Percentiles rank a stretch among this genome's conserved stretches.
phyloP scores from a whole-genome alignment of 2,113 vertebrate species.

The Setophaga petechia region DNA sequence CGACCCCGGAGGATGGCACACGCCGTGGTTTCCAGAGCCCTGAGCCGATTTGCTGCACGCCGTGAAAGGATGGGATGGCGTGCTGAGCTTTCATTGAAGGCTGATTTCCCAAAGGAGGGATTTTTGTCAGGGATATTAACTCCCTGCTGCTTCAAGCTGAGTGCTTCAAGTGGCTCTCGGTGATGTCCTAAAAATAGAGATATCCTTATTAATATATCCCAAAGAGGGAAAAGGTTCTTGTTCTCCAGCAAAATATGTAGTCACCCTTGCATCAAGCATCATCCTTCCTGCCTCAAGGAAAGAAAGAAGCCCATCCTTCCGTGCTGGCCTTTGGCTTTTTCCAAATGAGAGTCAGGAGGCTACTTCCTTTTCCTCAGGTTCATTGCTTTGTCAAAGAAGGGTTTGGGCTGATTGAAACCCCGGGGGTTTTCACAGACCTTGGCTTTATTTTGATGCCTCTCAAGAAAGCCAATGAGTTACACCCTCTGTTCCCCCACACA shows the following conservation, averaged over 20 bases:
- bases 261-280: not conserved
- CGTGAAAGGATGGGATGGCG: fast-evolving
- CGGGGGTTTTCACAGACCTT: not conserved
- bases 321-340: not conserved
- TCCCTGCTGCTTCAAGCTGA: not conserved
- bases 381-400: not conserved
- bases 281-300: not conserved
- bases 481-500: not conserved
- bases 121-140: not conserved
- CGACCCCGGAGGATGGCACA: fast-evolving
- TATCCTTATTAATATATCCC: not conserved
- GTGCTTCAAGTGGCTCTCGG: not conserved
- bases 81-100: not conserved
- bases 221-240: not conserved
- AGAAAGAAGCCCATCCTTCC: too few species aligned
- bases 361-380: not conserved
- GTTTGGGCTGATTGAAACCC: not conserved
- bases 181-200: not conserved
- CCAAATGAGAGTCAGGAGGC: not conserved
- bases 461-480: not conserved
- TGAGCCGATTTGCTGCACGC: not conserved
- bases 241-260: not conserved
- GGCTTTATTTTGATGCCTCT: not conserved
- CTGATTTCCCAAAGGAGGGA: not conserved
- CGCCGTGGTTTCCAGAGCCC: fast-evolving